Base-by-base conservation (phyloP, 2,797 vertebrate genomes). In the Emys orbicularis region DNA sequence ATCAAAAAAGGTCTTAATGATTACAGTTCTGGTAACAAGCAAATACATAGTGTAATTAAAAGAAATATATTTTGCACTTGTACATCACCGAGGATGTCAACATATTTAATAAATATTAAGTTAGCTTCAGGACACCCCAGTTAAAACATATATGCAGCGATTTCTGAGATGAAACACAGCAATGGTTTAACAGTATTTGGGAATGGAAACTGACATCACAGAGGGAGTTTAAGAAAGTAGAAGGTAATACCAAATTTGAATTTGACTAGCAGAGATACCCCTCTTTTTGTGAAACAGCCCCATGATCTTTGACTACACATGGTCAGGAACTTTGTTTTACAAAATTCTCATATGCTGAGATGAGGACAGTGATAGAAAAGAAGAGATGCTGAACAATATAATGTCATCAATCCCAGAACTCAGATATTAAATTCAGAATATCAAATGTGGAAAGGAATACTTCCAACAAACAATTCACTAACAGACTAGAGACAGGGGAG, bases 221-320 rank as follows among this genome's bases (percentile, higher is more conserved):
- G 16, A 37, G 65, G 65, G 4, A 34, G 21, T 68, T 68, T n/a
- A 68, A 37, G 65, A n/a, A 19, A n/a, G 8, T 3, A 27, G 16
- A 21, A 85, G 8, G 21, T 23, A 88, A 92, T 27, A 27, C 7
- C 21, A 34, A 37, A 50, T 41, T 12, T 2, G 52, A 37, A 53
- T 23, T 15, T 25, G 23, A 8, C 3, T 8, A 25, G 0, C 44
- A 49, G 34, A 31, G 18, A 13, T 0, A 0, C 3, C 4, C 52
- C 5, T 4, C 61, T 21, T 89, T 10, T 59, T 13, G 13, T 19
- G 37, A 50, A 80, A 81, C 80, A 16, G 23, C 37, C 27, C 27
- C 12, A 27, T 57, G 27, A 57, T 57, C 27, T 29, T 65, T 65
- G 31, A 65, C 31, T 7, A 65, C 16, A n/a, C 16, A 7, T 18